A percentile compares a stretch with the other conserved stretches of the same genome.
Evolutionary conservation across 2,888 invertebrate genomes (phyloP).

Genomic region (Chydorus sphaericus): DNA sequence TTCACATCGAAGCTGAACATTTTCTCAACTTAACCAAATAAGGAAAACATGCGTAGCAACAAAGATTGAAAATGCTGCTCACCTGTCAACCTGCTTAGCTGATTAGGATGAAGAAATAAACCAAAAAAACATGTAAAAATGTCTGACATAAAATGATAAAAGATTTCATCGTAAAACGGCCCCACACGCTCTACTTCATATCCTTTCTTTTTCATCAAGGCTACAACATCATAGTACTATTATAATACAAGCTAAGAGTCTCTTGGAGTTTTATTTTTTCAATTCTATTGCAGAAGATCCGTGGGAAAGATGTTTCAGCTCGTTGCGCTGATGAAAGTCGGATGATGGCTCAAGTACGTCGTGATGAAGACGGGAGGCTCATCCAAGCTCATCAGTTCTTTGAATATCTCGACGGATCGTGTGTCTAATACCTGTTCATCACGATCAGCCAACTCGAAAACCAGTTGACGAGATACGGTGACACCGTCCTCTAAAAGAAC

Average conservation of each 20-base stretch:
- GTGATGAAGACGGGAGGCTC: constrained; percentile 52
- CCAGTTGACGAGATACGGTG: constrained; percentile 35
- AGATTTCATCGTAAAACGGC: too few relatives aligned
- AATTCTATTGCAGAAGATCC: too few relatives aligned
- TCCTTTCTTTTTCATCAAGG: background rate
- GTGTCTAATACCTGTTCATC: constrained; percentile 18
- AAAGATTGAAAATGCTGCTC: too few relatives aligned
- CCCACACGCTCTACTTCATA: constrained; percentile 5
- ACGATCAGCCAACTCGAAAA: constrained; percentile 32
- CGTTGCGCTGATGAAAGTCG: background rate
- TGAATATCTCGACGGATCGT: constrained; percentile 36
- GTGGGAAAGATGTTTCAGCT: too few relatives aligned
- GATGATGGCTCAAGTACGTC: constrained; percentile 39
- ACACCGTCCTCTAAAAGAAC: constrained; percentile 38
- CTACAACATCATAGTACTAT: background rate
- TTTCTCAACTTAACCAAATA: too few relatives aligned
- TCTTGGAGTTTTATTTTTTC: too few relatives aligned
- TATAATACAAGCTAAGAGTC: background rate
- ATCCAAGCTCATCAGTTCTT: constrained; percentile 42
- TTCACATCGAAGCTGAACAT: too few relatives aligned
- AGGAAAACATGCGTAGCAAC: too few relatives aligned
- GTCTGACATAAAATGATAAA: too few relatives aligned
- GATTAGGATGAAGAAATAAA: too few relatives aligned
- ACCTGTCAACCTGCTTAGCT: too few relatives aligned
- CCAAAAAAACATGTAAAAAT: too few relatives aligned